Percentiles rank a stretch among this genome's conserved stretches.
phyloP scores from a whole-genome alignment of 2,113 vertebrate genomes.

The Nerophis ophidion region DNA sequence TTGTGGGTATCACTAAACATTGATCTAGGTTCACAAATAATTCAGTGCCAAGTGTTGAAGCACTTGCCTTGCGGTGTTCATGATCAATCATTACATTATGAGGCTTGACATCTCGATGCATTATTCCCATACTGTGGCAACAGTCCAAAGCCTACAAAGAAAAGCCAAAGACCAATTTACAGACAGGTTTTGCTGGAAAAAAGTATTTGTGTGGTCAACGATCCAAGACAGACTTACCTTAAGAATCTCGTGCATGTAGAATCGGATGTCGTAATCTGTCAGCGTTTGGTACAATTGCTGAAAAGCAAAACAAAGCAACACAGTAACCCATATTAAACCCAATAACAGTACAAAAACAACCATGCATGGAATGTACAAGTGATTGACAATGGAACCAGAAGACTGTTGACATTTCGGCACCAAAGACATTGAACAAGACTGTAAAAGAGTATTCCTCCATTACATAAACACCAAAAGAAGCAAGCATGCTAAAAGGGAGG shows the following conservation, averaged over 20 bases:
- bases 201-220: neutral
- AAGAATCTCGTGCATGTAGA: slow-evolving; percentile 86
- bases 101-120: slow-evolving; percentile 85
- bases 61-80: slow-evolving; percentile 80
- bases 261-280: slow-evolving; percentile 82
- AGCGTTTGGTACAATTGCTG: slow-evolving; percentile 85
- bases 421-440: slow-evolving; percentile 45
- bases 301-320: slow-evolving; percentile 13
- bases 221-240: slow-evolving; percentile 63
- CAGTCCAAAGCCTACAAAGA: slow-evolving; percentile 61
- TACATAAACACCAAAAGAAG: slow-evolving; percentile 42
- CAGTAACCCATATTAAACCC: neutral
- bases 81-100: slow-evolving; percentile 88
- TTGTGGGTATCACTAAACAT: no score
- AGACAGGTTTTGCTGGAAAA: slow-evolving; percentile 41
- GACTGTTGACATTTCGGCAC: slow-evolving; percentile 36
- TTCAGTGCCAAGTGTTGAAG: neutral
- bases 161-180: neutral
- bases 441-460: slow-evolving; percentile 35
- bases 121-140: slow-evolving; percentile 85
- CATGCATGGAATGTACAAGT: slow-evolving; percentile 22
- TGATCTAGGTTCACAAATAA: no score
- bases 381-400: slow-evolving; percentile 47
- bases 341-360: neutral
- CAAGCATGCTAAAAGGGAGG: slow-evolving; percentile 33